A percentile compares a stretch with the other conserved stretches of the same genome.
These are phyloP conservation scores for Anolis apletophallus DNA, from an alignment of 2,797 vertebrate genomes.

Conservation along the genomic window DNA sequence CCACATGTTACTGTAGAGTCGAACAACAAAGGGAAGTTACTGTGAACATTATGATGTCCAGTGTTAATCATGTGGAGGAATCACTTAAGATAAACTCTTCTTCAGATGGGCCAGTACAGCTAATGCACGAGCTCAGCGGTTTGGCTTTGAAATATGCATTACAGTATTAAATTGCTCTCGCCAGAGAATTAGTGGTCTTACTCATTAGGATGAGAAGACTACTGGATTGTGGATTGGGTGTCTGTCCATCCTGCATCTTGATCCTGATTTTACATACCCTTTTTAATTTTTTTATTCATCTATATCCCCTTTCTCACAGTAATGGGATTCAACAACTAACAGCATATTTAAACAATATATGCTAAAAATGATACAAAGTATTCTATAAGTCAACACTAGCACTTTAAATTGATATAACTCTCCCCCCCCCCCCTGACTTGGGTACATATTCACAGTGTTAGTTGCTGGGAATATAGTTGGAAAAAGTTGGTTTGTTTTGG, in stretches of 20 bases:
- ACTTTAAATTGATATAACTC: not conserved
- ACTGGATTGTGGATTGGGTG: not conserved
- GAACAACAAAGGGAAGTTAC: not conserved
- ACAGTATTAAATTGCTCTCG: not conserved
- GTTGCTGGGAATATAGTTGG: no score
- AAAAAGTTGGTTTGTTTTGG: no score
- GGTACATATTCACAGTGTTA: not conserved
- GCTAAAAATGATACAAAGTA: no score
- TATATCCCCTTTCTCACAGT: no score
- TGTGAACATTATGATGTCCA: not conserved
- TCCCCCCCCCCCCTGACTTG: not conserved
- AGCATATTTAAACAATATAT: no score
- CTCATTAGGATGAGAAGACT: not conserved
- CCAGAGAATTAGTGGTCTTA: not conserved
- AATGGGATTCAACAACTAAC: no score
- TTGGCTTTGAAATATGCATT: not conserved
- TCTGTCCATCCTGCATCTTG: not conserved
- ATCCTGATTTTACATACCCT: not conserved
- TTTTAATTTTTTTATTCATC: no score
- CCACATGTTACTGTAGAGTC: no score
- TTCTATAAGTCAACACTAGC: no score
- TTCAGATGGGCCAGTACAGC: not conserved
- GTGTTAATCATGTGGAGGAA: not conserved
- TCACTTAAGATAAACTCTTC: not conserved
- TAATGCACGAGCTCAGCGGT: not conserved